Conservation (phyloP, 2,797 vertebrate genomes). For the Aselliscus stoliczkanus region DNA sequence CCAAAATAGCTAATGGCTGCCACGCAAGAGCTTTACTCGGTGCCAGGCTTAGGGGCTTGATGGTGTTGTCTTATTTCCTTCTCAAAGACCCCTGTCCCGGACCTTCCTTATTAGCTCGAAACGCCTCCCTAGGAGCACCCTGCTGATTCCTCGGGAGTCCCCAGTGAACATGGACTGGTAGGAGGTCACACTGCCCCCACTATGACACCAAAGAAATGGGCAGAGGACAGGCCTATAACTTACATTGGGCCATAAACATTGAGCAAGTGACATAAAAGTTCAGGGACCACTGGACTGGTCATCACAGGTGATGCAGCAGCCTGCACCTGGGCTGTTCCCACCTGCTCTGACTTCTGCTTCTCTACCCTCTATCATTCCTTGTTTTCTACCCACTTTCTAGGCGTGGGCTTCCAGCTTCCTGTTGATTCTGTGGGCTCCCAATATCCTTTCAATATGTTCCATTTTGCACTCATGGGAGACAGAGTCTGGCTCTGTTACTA, state of each 20-base stretch:
- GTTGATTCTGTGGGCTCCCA: neutral
- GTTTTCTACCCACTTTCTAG: neutral
- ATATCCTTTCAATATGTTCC: neutral
- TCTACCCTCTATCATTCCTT: neutral
- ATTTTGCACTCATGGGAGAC: fast-evolving
- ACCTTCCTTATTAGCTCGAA: neutral
- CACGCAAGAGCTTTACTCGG: fast-evolving
- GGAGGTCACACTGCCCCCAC: neutral
- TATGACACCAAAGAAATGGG: neutral
- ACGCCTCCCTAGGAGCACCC: neutral
- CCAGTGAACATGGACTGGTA: neutral
- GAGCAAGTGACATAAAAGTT: neutral
- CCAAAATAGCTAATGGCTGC: fast-evolving
- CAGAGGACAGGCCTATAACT: fast-evolving
- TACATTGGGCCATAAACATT: neutral
- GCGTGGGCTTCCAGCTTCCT: neutral
- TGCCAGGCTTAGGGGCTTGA: fast-evolving
- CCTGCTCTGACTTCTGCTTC: neutral
- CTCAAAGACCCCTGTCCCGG: neutral
- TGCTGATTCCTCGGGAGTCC: neutral
- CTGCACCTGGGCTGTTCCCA: neutral
- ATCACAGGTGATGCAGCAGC: fast-evolving
- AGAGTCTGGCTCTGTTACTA: neutral
- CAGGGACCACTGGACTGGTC: neutral
- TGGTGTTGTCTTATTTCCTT: neutral